Conservation (phyloP, 2,113 vertebrate genomes). For the Ictalurus furcatus region DNA sequence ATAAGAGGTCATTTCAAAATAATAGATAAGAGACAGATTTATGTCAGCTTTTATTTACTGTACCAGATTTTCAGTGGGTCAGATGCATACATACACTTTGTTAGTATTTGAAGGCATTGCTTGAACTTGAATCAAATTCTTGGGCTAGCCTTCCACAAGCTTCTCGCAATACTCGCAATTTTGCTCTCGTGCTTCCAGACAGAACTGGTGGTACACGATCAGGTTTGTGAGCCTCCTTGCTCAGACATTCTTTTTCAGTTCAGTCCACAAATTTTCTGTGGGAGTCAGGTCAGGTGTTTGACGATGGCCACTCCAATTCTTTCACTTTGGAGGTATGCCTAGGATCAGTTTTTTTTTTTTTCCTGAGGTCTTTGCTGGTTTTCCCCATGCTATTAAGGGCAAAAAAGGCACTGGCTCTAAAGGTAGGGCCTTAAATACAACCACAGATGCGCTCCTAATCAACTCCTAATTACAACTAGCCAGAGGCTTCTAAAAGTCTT, state of each 20-base stretch:
- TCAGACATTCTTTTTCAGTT: neutral
- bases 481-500: neutral
- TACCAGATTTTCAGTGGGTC: neutral
- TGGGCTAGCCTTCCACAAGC: neutral
- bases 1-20: neutral
- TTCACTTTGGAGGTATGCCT: neutral
- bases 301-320: neutral
- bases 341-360: neutral
- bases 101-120: neutral
- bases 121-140: neutral
- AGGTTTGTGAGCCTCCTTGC: neutral
- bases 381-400: neutral
- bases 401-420: neutral
- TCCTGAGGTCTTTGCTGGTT: neutral
- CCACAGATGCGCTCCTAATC: neutral
- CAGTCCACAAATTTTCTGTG: neutral
- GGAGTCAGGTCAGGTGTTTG: neutral
- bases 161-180: neutral
- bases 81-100: neutral
- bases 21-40: neutral
- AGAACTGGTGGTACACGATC: neutral
- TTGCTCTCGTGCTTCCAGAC: neutral
- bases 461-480: neutral
- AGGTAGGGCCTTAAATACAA: neutral
- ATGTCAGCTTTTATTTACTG: neutral